Evolutionary conservation across 2,888 invertebrate genomes (phyloP).

Genomic region (Deroplatys truncata): DNA sequence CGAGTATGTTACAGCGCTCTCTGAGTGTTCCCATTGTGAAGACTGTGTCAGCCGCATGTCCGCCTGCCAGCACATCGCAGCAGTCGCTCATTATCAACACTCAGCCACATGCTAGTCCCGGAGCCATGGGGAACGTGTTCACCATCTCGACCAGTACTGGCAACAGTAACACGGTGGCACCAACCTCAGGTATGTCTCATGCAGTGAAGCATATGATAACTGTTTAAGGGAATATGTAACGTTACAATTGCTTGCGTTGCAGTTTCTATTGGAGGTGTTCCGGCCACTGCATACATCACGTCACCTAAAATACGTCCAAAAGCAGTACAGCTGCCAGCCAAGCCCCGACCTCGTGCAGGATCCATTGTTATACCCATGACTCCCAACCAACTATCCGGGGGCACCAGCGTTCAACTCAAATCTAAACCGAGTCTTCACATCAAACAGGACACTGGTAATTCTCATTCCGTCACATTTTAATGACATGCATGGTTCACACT

Average conservation of each 20-base stretch:
- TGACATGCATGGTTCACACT: too few relatives aligned
- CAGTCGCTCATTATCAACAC: slow-evolving; percentile 7
- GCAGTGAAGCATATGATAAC: too few relatives aligned
- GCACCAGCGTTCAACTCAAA: neutral
- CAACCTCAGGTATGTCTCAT: slow-evolving; percentile 15
- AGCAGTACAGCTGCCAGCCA: slow-evolving; percentile 17
- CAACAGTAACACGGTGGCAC: slow-evolving; percentile 11
- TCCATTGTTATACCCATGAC: slow-evolving; percentile 31
- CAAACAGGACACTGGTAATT: slow-evolving; percentile 21
- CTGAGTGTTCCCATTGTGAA: slow-evolving; percentile 33
- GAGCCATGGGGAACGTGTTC: slow-evolving; percentile 14
- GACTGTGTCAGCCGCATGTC: slow-evolving; percentile 20
- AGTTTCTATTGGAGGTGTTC: slow-evolving; percentile 20
- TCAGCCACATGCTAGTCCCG: neutral
- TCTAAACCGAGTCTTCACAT: slow-evolving; percentile 16
- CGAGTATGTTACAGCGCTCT: slow-evolving; percentile 31
- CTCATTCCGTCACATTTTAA: too few relatives aligned
- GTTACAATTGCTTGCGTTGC: neutral
- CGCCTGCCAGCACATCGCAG: neutral
- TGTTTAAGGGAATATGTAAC: too few relatives aligned
- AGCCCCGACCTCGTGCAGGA: slow-evolving; percentile 21
- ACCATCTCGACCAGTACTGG: slow-evolving; percentile 24
- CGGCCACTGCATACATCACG: slow-evolving; percentile 20
- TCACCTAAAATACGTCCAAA: slow-evolving; percentile 21
- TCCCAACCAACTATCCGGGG: slow-evolving; percentile 10